These are phyloP conservation scores for Caenorhabditis sp. DNA, from an alignment of 2,888 invertebrate species.

Conservation along the genomic window DNA sequence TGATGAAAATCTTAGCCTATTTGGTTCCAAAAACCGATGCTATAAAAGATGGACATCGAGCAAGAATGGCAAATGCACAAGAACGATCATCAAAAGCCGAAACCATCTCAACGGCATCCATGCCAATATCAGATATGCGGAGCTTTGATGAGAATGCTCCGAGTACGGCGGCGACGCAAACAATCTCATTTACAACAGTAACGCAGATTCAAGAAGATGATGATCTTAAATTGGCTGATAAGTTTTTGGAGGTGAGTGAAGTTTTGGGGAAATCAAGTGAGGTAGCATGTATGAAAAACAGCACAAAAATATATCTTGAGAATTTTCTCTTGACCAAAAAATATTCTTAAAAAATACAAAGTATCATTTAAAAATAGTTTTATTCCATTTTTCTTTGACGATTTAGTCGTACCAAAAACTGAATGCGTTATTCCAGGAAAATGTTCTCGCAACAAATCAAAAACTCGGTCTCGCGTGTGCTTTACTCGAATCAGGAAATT, in stretches of 20 bases:
- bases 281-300: no score
- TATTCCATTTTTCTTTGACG: no score
- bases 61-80: slow-evolving; percentile 73
- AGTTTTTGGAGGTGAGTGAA: slow-evolving; percentile 71
- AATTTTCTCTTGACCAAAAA: no score
- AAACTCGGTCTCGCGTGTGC: slow-evolving; percentile 92
- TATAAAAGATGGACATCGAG: slow-evolving; percentile 53
- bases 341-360: no score
- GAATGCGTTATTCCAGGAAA: slow-evolving; percentile 42
- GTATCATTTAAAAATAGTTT: no score
- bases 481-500: slow-evolving; percentile 85
- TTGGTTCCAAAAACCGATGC: slow-evolving; percentile 71
- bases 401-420: no score
- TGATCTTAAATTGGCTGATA: slow-evolving; percentile 44
- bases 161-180: slow-evolving; percentile 2
- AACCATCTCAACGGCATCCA: slow-evolving; percentile 46
- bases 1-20: slow-evolving; percentile 91
- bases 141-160: slow-evolving; percentile 18
- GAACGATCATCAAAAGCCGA: slow-evolving; percentile 80
- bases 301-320: background rate
- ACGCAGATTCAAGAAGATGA: slow-evolving; percentile 55
- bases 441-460: slow-evolving; percentile 78
- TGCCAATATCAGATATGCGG: slow-evolving; percentile 27
- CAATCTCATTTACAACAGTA: slow-evolving; percentile 52
- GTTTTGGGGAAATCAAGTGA: background rate